A percentile compares a stretch with the other conserved stretches of the same genome.
Evolutionary conservation across 2,888 invertebrate genomes (phyloP).

Genomic region (Chydorus sphaericus): DNA sequence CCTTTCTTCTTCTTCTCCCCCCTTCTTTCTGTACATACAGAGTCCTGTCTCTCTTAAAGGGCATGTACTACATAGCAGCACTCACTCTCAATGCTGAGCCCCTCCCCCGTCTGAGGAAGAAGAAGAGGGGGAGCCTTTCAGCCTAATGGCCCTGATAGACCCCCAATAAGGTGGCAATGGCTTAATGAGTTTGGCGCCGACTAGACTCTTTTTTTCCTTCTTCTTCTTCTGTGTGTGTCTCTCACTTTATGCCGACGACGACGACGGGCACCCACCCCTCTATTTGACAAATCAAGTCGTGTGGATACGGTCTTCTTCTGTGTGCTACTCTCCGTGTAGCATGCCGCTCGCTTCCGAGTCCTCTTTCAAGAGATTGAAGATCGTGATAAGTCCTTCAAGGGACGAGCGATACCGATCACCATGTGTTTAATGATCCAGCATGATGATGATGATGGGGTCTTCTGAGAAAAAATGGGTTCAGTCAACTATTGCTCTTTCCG

Average conservation of each 20-base stretch:
- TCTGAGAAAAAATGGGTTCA: too few relatives aligned
- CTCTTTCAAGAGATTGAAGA: too few relatives aligned
- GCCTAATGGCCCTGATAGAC: constrained; percentile 2
- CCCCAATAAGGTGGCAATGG: constrained; percentile 12
- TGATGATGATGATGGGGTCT: too few relatives aligned
- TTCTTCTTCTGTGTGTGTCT: background rate
- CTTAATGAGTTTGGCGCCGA: constrained; percentile 14
- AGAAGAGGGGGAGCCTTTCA: background rate
- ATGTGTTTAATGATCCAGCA: too few relatives aligned
- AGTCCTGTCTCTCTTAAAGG: too few relatives aligned
- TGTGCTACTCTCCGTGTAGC: background rate
- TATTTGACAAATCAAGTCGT: constrained; percentile 7
- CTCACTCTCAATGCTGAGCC: background rate
- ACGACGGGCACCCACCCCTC: background rate
- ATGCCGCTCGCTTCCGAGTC: too few relatives aligned
- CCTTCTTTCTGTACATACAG: constrained; percentile 6
- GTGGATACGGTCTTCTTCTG: background rate
- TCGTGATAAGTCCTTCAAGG: too few relatives aligned
- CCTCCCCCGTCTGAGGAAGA: background rate
- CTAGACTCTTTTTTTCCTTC: constrained; percentile 1
- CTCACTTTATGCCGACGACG: background rate
- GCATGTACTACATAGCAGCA: background rate
- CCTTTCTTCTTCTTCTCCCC: background rate
- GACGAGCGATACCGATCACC: too few relatives aligned
- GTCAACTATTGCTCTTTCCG: too few relatives aligned